These are phyloP conservation scores for Heliconius aoede DNA, from an alignment of 2,888 invertebrate species.

Conservation along the genomic window DNA sequence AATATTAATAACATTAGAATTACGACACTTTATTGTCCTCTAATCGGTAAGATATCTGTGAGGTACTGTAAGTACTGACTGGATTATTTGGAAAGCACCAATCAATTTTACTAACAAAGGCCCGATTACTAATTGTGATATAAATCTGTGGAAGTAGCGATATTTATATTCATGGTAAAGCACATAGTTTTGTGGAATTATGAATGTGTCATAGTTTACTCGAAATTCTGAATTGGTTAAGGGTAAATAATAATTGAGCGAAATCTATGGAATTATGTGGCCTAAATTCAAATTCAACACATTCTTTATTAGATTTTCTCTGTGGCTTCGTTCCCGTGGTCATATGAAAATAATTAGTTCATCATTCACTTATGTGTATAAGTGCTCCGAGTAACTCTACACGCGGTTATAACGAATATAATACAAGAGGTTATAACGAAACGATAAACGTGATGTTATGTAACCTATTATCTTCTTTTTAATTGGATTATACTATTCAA, in stretches of 20 bases:
- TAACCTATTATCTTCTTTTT: too few relatives aligned
- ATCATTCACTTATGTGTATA: too few relatives aligned
- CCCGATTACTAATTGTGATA: constrained; percentile 27
- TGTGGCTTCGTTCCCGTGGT: too few relatives aligned
- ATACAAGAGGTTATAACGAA: too few relatives aligned
- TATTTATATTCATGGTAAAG: not conserved
- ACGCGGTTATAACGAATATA: too few relatives aligned
- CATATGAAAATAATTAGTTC: too few relatives aligned
- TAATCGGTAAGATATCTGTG: constrained; percentile 41
- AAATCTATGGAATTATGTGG: not conserved
- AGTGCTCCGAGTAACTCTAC: too few relatives aligned
- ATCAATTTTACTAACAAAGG: constrained; percentile 31
- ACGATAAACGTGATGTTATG: too few relatives aligned
- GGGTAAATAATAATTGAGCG: not conserved
- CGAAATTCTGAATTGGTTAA: not conserved
- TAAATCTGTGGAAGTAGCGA: not conserved
- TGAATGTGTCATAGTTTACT: not conserved
- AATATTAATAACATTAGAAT: constrained; percentile 75
- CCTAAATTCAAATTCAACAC: too few relatives aligned
- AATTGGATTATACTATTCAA: too few relatives aligned
- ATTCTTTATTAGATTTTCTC: too few relatives aligned
- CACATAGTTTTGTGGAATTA: not conserved
- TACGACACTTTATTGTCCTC: constrained; percentile 75
- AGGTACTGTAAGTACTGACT: too few relatives aligned
- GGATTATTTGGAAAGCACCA: constrained; percentile 31